Conservation (phyloP, 2,113 vertebrate genomes). For the Hirundichthys speculiger region DNA sequence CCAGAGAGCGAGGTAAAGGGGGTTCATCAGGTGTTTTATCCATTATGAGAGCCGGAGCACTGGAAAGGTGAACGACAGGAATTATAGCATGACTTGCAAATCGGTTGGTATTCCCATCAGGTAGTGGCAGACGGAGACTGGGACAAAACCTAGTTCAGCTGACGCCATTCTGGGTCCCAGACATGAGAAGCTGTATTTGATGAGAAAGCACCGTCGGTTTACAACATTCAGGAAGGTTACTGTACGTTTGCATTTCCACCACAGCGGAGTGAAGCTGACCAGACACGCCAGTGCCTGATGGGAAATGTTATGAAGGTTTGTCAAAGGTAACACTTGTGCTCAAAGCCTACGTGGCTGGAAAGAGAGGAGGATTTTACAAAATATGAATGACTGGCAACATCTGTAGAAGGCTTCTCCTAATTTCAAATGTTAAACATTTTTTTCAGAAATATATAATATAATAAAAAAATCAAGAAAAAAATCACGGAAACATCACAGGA, state of each 20-base stretch:
- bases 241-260: slow-evolving; percentile 3
- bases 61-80: slow-evolving; percentile 46
- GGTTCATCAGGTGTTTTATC: slow-evolving; percentile 66
- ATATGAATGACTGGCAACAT: too few species aligned
- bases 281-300: too few species aligned
- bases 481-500: too few species aligned
- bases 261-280: background rate
- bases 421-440: too few species aligned
- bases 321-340: too few species aligned
- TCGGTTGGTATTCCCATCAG: slow-evolving; percentile 62
- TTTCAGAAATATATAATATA: too few species aligned
- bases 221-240: too few species aligned
- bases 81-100: slow-evolving; percentile 63
- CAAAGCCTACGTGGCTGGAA: too few species aligned
- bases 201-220: background rate
- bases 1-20: background rate
- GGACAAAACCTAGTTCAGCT: slow-evolving; percentile 13
- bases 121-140: slow-evolving; percentile 1
- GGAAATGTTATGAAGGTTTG: too few species aligned
- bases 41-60: slow-evolving; percentile 44
- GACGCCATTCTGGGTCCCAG: slow-evolving; percentile 5
- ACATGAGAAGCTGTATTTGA: background rate
- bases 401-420: too few species aligned
- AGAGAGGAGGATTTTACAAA: too few species aligned
- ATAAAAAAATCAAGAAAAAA: too few species aligned